phyloP scores from a whole-genome alignment of 2,113 vertebrate genomes.

The Noctilio leporinus region DNA sequence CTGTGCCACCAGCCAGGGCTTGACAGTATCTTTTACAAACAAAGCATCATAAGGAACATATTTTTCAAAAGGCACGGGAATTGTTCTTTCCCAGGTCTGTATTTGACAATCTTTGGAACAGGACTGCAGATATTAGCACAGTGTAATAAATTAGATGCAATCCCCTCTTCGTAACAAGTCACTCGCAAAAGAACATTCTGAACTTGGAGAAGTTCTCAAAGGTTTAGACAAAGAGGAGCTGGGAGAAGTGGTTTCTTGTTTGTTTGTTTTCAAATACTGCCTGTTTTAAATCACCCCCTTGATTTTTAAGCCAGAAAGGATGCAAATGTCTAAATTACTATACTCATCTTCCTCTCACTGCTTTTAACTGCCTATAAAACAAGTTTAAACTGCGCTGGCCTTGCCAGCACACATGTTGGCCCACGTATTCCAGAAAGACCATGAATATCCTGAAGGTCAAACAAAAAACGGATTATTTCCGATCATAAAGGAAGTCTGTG shows the following conservation, averaged over 20 bases:
- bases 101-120: background rate
- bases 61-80: background rate
- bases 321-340: conserved; percentile 25
- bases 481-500: conserved; percentile 68
- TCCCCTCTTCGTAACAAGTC: conserved; percentile 23
- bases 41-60: conserved; percentile 8
- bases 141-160: conserved; percentile 13
- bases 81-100: background rate
- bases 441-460: conserved; percentile 64
- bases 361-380: background rate
- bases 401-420: conserved; percentile 46
- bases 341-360: background rate
- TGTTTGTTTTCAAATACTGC: conserved; percentile 22
- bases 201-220: conserved; percentile 44
- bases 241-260: conserved; percentile 5
- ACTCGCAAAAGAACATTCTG: conserved; percentile 43
- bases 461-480: conserved; percentile 64
- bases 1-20: no score
- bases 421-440: conserved; percentile 48
- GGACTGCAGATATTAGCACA: background rate
- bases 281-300: conserved; percentile 32
- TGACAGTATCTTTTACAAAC: conserved; percentile 55
- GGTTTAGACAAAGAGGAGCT: conserved; percentile 49
- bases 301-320: conserved; percentile 53
- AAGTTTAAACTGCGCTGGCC: conserved; percentile 6